Evolutionary conservation across 1,140 invertebrate genomes (phyloP).

Genomic region (Parapsyche elsis): DNA sequence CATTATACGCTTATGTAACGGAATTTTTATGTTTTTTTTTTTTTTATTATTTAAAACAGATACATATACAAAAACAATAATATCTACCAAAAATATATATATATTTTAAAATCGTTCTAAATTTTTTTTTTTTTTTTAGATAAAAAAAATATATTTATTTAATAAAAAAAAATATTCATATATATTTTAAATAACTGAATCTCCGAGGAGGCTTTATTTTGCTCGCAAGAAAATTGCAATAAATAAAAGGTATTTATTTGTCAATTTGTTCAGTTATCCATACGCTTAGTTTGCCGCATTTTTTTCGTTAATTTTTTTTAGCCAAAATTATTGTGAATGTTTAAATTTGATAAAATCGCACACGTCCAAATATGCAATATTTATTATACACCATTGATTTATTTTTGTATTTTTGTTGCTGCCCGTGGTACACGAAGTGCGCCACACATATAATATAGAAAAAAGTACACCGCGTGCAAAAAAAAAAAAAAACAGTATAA

Average conservation of each 20-base stretch:
- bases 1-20: neutral
- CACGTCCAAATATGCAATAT: neutral
- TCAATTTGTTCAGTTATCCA: slow-evolving; percentile 7
- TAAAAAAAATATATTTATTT: too few relatives aligned
- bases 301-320: neutral
- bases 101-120: too few relatives aligned
- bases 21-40: too few relatives aligned
- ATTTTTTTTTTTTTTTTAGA: too few relatives aligned
- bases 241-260: slow-evolving; percentile 42
- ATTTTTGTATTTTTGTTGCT: neutral
- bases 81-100: too few relatives aligned
- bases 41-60: too few relatives aligned
- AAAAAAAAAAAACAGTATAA: neutral
- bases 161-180: slow-evolving; percentile 6
- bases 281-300: slow-evolving; percentile 32
- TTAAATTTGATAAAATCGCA: slow-evolving; percentile 6
- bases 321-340: slow-evolving; percentile 24
- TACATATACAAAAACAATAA: too few relatives aligned
- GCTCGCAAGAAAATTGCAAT: slow-evolving; percentile 30
- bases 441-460: neutral
- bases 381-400: neutral
- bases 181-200: slow-evolving; percentile 38
- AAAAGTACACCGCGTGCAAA: too few relatives aligned
- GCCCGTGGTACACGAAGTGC: neutral
- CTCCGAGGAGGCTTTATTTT: slow-evolving; percentile 39